These are phyloP conservation scores for Clarias batrachus DNA, from an alignment of 2,113 vertebrate species.

Conservation along the genomic window DNA sequence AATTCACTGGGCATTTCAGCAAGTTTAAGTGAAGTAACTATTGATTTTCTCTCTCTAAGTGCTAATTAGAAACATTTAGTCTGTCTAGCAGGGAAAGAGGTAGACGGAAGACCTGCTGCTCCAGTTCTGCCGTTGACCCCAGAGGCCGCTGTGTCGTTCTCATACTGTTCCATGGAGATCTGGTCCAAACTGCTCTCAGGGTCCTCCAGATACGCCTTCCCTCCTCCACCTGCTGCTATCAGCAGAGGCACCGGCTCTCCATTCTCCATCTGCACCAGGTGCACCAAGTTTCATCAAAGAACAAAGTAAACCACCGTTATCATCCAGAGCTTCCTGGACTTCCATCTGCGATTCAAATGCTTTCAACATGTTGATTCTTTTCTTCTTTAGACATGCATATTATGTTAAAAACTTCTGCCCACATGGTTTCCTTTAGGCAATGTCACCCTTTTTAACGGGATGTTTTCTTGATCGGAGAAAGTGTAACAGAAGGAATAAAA, in stretches of 20 bases:
- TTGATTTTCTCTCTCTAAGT: conserved; percentile 1
- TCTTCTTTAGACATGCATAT: conserved; percentile 23
- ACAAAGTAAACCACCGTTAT: not conserved
- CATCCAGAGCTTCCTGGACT: not conserved
- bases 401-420: conserved; percentile 13
- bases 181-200: conserved; percentile 70
- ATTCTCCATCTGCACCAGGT: conserved; percentile 71
- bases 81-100: not conserved
- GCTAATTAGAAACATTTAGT: not conserved
- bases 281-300: conserved; percentile 9
- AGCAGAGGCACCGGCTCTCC: conserved; percentile 79
- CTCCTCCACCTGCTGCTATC: conserved; percentile 88
- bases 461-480: not conserved
- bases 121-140: conserved; percentile 78
- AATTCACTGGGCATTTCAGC: not conserved
- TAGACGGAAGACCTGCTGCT: conserved; percentile 67
- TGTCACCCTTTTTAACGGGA: not conserved
- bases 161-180: conserved; percentile 76
- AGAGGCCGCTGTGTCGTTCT: conserved; percentile 74
- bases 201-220: conserved; percentile 84
- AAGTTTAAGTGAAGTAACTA: not conserved
- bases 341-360: conserved; percentile 34
- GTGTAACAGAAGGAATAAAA: not conserved
- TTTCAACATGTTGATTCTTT: conserved; percentile 38
- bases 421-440: conserved; percentile 37